phyloP scores from a whole-genome alignment of 2,797 vertebrate species.

The Centroberyx gerrardi region DNA sequence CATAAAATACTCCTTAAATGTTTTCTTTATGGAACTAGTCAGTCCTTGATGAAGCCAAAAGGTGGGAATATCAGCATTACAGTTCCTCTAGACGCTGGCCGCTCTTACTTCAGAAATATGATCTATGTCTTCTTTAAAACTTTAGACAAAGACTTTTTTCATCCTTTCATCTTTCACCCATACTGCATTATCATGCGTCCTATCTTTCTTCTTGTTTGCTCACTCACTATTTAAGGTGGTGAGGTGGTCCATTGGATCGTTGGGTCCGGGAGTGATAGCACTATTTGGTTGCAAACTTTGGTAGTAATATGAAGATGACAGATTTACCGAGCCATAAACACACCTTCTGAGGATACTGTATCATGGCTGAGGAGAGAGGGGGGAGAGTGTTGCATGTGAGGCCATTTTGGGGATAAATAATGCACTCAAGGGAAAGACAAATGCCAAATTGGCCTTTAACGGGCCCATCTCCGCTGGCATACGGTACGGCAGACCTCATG shows the following conservation, averaged over 20 bases:
- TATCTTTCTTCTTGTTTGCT: conserved; percentile 19
- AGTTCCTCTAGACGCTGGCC: not conserved
- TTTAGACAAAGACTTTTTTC: not conserved
- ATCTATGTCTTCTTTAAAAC: not conserved
- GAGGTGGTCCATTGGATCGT: conserved; percentile 15
- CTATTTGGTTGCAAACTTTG: conserved; percentile 58
- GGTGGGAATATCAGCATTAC: conserved; percentile 2
- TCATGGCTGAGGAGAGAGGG: conserved; percentile 42
- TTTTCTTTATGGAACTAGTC: conserved; percentile 37
- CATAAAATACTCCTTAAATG: conserved; percentile 43
- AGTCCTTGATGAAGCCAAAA: conserved; percentile 40
- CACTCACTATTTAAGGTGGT: conserved; percentile 17
- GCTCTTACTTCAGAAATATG: not conserved
- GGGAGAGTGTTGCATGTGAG: conserved; percentile 44
- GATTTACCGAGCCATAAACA: conserved; percentile 80
- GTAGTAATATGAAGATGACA: conserved; percentile 71
- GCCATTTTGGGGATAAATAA: conserved; percentile 69
- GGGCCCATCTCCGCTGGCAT: conserved; percentile 52
- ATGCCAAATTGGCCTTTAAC: conserved; percentile 58
- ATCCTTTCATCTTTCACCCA: conserved; percentile 10
- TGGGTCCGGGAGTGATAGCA: conserved; percentile 26
- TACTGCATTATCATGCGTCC: conserved; percentile 1
- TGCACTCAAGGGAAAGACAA: conserved; percentile 59
- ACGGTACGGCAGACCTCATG: conserved; percentile 42
- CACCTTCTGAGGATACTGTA: conserved; percentile 62